Evolutionary conservation across 2,888 invertebrate genomes (phyloP), one percentile per base, ranked within the genome.

Genomic region (Adelognathus sp.): DNA sequence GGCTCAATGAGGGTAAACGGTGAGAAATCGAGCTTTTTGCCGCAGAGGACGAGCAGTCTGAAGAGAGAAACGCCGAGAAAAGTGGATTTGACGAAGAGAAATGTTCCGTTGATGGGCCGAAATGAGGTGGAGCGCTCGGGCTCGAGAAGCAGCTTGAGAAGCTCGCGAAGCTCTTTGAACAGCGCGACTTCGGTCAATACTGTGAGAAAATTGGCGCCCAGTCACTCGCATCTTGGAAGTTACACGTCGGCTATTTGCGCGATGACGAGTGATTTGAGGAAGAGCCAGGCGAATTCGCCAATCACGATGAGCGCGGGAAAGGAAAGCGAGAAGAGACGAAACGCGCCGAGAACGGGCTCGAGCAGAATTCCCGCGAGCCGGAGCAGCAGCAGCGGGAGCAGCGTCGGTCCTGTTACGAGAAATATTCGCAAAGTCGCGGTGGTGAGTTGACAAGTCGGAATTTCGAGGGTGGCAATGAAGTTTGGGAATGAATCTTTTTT

Each of bases 141-240:
- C 14, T 97, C 97, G 0, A 92, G 96, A 41, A 95, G 96, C 46
- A 97, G 97, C 67, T 92, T 97, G 14, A 93, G 96, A 24, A 97
- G 97, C 87, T 97, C 97, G 0, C 93, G 96, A 29, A 97, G 96
- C 86, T 97, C 97, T 0, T 92, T 97, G 66, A 97, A 97, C 87
- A 97, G 97, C 89, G 95, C 96, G 1, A 95, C 96, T 0, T 95
- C 95, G 1, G 94, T 95, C 0, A 96, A 95, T 67, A 97, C 97
- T 0, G 97, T 97, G 0, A 94, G 95, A 81, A 95, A 95, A 78
- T 93, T 95, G 74, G 94, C 95, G n/a, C 89, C 92, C 87, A 92
- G 36, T 91, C 93, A 90, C 88, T 92, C 83, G 75, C 92, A 85
- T 86, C 93, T 79, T 91, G 93, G 85, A 91, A 94, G 79, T 86